Evolutionary conservation across 2,797 vertebrate species (phyloP).

Genomic region (Lycodopsis pacificus): DNA sequence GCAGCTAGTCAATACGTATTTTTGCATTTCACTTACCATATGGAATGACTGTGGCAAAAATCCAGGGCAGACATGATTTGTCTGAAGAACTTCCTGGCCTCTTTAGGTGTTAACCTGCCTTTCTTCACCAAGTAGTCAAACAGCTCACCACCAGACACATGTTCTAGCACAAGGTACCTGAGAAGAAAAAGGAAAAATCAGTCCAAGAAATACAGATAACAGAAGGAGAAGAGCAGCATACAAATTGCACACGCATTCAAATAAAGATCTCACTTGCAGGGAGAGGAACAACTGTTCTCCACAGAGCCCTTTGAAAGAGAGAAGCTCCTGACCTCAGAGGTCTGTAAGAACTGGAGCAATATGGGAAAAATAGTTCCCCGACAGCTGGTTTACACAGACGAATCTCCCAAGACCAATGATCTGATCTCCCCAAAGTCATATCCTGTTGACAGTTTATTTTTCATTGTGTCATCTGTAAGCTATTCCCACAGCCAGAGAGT

Average conservation of each 20-base stretch:
- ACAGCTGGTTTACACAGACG: slow-evolving; percentile 35
- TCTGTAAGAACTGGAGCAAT: slow-evolving; percentile 6
- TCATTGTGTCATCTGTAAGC: slow-evolving; percentile 30
- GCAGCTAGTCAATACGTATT: background rate
- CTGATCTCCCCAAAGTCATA: slow-evolving; percentile 21
- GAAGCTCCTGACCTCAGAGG: slow-evolving; percentile 12
- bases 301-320: background rate
- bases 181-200: background rate
- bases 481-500: slow-evolving; percentile 25
- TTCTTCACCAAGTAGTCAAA: slow-evolving; percentile 99
- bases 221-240: slow-evolving; percentile 1
- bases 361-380: background rate
- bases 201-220: background rate
- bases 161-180: slow-evolving; percentile 98
- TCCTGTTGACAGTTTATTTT: slow-evolving; percentile 36
- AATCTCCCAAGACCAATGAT: slow-evolving; percentile 21
- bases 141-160: slow-evolving; percentile 97
- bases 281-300: slow-evolving; percentile 13
- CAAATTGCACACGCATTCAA: background rate
- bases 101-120: slow-evolving; percentile 97
- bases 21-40: slow-evolving; percentile 88
- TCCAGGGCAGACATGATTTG: slow-evolving; percentile 99
- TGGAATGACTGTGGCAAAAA: slow-evolving; percentile 99
- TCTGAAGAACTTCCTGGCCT: slow-evolving; percentile 98
- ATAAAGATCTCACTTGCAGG: background rate